Evolutionary conservation across 2,113 vertebrate species (phyloP).

Genomic region (Gambusia holbrooki): DNA sequence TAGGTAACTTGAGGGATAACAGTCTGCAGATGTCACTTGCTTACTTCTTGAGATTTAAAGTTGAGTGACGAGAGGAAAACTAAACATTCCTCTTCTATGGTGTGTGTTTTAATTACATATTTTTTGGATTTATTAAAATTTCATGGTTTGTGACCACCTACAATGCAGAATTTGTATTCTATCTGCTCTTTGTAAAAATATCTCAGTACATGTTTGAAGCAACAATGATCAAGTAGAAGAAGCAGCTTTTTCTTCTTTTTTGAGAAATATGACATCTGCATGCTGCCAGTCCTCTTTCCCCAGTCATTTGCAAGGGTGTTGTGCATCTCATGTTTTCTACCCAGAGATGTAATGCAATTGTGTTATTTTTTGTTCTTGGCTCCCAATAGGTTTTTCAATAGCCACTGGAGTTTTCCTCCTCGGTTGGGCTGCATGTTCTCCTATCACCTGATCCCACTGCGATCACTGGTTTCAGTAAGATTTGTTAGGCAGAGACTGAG

Average conservation of each 20-base stretch:
- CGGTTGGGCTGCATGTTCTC: not conserved
- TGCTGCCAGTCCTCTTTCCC: not conserved
- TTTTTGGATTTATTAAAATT: slow-evolving; percentile 23
- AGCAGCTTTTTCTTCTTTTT: not conserved
- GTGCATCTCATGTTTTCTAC: not conserved
- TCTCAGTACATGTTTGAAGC: not conserved
- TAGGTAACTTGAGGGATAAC: slow-evolving; percentile 43
- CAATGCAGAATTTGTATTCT: slow-evolving; percentile 25
- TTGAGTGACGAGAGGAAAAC: slow-evolving; percentile 35
- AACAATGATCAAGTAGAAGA: not conserved
- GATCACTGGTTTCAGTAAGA: not conserved
- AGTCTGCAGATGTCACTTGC: slow-evolving; percentile 41
- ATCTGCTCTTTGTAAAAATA: slow-evolving; percentile 7
- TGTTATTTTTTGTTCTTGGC: not conserved
- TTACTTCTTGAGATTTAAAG: slow-evolving; percentile 48
- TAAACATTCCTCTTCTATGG: slow-evolving; percentile 29
- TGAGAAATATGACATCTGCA: not conserved
- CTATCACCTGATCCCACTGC: not conserved
- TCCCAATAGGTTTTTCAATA: not conserved
- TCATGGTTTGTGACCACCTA: slow-evolving; percentile 16
- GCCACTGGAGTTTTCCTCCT: not conserved
- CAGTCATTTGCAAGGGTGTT: not conserved
- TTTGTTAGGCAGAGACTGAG: not conserved
- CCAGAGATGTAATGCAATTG: not conserved
- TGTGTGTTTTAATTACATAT: slow-evolving; percentile 1